These are phyloP conservation scores for Monopterus albus DNA, from an alignment of 2,113 vertebrate genomes.

Conservation along the genomic window DNA sequence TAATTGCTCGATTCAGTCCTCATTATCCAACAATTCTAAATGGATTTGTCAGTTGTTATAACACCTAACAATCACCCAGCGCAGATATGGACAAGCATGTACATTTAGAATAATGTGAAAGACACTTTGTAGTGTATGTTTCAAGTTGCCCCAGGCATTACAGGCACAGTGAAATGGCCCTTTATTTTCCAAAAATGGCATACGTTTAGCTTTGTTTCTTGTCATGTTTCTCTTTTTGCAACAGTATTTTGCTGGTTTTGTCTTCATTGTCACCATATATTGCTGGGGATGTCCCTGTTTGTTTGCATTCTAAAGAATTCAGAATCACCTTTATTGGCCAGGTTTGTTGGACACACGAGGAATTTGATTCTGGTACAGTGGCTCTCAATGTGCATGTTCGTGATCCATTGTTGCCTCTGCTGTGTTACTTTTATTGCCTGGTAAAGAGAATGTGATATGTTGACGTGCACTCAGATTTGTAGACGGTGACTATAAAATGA, in stretches of 20 bases:
- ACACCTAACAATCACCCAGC: conserved; percentile 33
- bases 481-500: conserved; percentile 22
- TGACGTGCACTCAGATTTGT: conserved; percentile 32
- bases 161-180: neutral
- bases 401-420: conserved; percentile 22
- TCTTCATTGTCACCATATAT: conserved; percentile 9
- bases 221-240: neutral
- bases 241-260: neutral
- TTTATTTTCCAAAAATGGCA: conserved; percentile 4
- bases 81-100: conserved; percentile 10
- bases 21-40: conserved; percentile 50
- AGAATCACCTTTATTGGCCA: no score
- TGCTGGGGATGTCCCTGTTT: conserved; percentile 1
- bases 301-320: conserved; percentile 20
- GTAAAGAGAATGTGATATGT: conserved; percentile 47
- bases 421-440: conserved; percentile 35
- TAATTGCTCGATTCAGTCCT: conserved; percentile 28
- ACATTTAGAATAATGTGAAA: conserved; percentile 32
- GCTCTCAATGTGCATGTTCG: no score
- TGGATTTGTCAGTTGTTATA: conserved; percentile 43
- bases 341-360: no score
- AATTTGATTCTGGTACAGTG: no score
- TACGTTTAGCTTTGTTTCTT: neutral
- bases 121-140: conserved; percentile 18
- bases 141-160: conserved; percentile 15